phyloP scores from a whole-genome alignment of 2,113 vertebrate genomes.

The Cephalopterus ornatus region DNA sequence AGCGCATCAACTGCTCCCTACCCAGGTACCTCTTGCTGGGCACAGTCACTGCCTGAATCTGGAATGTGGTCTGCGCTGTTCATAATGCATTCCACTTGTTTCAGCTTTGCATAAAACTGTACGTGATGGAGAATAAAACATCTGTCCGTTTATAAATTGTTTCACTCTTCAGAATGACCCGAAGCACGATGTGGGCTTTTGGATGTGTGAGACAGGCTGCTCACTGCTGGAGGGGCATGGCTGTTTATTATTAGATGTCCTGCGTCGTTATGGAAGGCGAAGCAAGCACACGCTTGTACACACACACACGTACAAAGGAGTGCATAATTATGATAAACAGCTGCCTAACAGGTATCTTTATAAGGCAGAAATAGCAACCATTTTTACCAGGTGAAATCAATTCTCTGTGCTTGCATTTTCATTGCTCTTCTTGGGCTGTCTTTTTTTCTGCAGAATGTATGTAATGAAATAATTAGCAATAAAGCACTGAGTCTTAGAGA shows the following conservation, averaged over 20 bases:
- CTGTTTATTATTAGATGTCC: constrained; percentile 9
- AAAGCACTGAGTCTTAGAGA: not conserved
- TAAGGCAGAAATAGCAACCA: not conserved
- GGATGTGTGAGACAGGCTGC: constrained; percentile 13
- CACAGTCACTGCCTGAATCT: not conserved
- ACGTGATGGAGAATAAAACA: constrained; percentile 15
- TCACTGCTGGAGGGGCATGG: not conserved
- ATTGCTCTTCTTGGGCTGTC: not conserved
- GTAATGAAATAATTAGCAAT: not conserved
- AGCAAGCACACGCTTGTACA: not conserved
- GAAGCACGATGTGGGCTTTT: not conserved
- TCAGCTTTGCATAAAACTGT: not conserved
- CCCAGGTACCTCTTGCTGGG: not conserved
- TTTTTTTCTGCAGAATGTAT: not conserved
- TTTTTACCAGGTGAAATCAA: constrained; percentile 22
- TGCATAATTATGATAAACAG: not conserved
- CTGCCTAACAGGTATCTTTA: constrained; percentile 9
- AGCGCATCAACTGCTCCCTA: not conserved
- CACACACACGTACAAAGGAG: not conserved
- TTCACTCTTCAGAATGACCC: constrained; percentile 37
- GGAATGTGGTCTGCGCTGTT: not conserved
- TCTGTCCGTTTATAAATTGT: constrained; percentile 7
- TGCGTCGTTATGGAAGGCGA: not conserved
- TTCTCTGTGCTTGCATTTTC: not conserved
- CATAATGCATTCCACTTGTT: not conserved